Evolutionary conservation across 2,113 vertebrate genomes (phyloP).

Genomic region (Anarhynchus alexandrinus): DNA sequence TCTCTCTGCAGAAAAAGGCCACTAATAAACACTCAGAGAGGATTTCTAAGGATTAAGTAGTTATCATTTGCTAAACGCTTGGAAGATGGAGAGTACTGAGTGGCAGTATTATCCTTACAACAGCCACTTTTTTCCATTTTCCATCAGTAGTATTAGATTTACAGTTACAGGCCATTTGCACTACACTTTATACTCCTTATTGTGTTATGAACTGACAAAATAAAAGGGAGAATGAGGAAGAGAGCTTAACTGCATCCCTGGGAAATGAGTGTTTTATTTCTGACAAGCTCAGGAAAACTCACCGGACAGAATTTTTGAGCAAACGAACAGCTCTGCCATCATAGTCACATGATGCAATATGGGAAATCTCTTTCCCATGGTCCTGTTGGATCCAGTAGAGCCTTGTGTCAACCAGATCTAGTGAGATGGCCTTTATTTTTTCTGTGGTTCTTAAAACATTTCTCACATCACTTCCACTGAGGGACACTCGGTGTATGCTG

Average conservation of each 20-base stretch:
- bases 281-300: slow-evolving; percentile 45
- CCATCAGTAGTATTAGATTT: neutral
- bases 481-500: slow-evolving; percentile 75
- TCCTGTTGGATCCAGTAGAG: slow-evolving; percentile 86
- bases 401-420: slow-evolving; percentile 75
- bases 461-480: slow-evolving; percentile 52
- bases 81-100: neutral
- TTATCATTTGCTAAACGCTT: slow-evolving; percentile 5
- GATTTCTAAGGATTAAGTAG: slow-evolving; percentile 7
- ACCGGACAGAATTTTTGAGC: slow-evolving; percentile 72
- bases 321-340: slow-evolving; percentile 73
- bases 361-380: slow-evolving; percentile 48
- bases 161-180: neutral
- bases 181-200: neutral
- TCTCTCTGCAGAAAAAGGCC: neutral
- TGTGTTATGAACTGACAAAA: neutral
- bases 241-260: neutral
- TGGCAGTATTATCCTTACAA: neutral
- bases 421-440: slow-evolving; percentile 69
- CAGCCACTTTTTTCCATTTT: neutral
- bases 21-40: neutral
- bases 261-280: neutral
- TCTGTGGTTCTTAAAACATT: slow-evolving; percentile 73
- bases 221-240: neutral
- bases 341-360: slow-evolving; percentile 83